Conservation (phyloP, 35 echinoderm and acorn worm species). For the Amphiura filiformis region DNA sequence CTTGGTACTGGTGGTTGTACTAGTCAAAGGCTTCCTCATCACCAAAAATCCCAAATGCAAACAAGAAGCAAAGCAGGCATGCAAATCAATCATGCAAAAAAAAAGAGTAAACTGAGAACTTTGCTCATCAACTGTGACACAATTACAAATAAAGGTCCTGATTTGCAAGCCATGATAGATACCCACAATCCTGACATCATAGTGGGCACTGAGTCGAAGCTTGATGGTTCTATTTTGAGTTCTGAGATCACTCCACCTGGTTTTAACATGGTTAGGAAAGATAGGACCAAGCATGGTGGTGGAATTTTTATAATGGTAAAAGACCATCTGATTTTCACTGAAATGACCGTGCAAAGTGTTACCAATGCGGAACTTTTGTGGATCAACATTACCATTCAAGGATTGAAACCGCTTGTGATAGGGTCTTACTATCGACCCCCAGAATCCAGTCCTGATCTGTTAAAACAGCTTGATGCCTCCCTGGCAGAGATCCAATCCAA, state of each 20-base stretch:
- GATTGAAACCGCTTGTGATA: background rate
- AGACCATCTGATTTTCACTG: constrained; percentile 13
- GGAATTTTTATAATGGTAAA: constrained; percentile 7
- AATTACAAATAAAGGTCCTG: constrained; percentile 22
- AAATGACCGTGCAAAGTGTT: background rate
- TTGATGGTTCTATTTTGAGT: constrained; percentile 1
- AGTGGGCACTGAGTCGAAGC: constrained; percentile 26
- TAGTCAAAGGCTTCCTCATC: constrained; percentile 47
- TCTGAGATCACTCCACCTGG: constrained; percentile 24
- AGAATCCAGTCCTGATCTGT: background rate
- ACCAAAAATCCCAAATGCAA: constrained; percentile 8
- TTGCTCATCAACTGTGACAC: constrained; percentile 43
- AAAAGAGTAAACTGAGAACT: background rate
- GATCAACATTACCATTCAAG: constrained; percentile 3
- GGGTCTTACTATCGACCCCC: background rate
- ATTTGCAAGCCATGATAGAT: constrained; percentile 43
- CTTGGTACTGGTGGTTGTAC: background rate
- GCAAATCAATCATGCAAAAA: background rate
- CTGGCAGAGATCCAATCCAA: constrained; percentile 12
- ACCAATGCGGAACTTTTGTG: background rate
- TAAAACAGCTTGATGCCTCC: constrained; percentile 7
- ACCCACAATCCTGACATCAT: constrained; percentile 19
- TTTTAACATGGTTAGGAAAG: constrained; percentile 11
- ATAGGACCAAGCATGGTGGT: background rate
- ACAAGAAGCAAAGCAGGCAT: background rate